Evolutionary conservation across 1,140 invertebrate genomes (phyloP), one percentile per base, ranked within the genome.

Genomic region (Protaetia brevitarsis): DNA sequence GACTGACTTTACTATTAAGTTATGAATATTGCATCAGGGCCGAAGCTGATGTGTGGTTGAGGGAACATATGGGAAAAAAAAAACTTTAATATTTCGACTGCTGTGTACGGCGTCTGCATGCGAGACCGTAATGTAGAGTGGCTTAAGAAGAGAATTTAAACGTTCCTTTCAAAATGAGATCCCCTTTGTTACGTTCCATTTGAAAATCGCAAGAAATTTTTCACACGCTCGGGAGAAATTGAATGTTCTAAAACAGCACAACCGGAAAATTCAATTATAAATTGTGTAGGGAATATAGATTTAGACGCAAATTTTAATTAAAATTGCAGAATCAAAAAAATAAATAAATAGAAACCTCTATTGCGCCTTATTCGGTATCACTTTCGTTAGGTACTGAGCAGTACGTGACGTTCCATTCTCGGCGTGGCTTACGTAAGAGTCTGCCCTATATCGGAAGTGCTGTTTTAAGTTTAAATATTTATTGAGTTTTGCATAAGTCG

Each of bases 1-100:
- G 37, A 16, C 37, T 45, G 37, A 45, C 2, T 45, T 45, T 19
- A 45, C 16, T 37, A 37, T 19, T 45, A 45, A 45, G n/a, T 45
- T 45, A 45, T 45, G 37, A 45, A 45, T 45, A 45, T 45, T 45
- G 8, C 37, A 45, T 45, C 8, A 45, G 37, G 13, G n/a, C n/a
- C 16, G 23, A 3, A 45, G 37, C 8, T 45, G 37, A 45, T 45
- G 37, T 45, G 2, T 45, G 37, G n/a, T 45, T 45, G 3, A 3
- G 37, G 37, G 2, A 45, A 45, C 11, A 21, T 8, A 8, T 19
- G 16, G 13, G n/a, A n/a, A n/a, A n/a, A n/a, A n/a, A 3, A 36
- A 45, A 21, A 3, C n/a, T 45, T 45, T 45, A 45, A 45, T 45
- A 16, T 45, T 7, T 41, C n/a, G 36, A 16, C 3, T 41, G 5